Evolutionary conservation across 2,113 vertebrate genomes (phyloP).

Genomic region (Thamnaconus septentrionalis): DNA sequence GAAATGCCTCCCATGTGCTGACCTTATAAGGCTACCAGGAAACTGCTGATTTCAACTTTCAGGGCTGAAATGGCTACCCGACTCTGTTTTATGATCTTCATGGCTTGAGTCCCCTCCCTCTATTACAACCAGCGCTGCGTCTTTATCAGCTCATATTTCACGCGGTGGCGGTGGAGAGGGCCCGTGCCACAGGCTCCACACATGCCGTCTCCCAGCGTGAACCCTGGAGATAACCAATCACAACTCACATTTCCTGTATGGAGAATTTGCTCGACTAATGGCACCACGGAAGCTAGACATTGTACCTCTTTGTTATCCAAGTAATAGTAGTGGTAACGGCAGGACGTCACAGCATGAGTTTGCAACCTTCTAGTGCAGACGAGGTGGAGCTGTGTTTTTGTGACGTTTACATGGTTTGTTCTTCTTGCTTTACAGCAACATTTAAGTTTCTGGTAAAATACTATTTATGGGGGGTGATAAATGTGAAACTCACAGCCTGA

Average conservation of each 20-base stretch:
- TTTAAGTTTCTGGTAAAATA: no score
- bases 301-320: background rate
- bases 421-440: no score
- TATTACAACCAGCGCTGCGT: conserved; percentile 52
- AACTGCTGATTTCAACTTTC: conserved; percentile 63
- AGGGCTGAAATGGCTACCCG: conserved; percentile 22
- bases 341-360: no score
- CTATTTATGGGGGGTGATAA: no score
- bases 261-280: conserved; percentile 3
- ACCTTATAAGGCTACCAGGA: conserved; percentile 58
- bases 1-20: conserved; percentile 47
- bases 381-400: no score
- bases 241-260: background rate
- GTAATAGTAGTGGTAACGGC: background rate
- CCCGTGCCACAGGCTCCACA: conserved; percentile 10
- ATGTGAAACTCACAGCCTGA: no score
- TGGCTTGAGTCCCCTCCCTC: conserved; percentile 7
- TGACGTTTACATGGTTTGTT: no score
- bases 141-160: conserved; percentile 63
- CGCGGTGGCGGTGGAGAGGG: conserved; percentile 19
- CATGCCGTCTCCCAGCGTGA: conserved; percentile 14
- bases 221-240: conserved; percentile 23
- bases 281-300: background rate
- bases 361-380: no score
- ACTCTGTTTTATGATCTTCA: conserved; percentile 17